Evolutionary conservation across 1,140 invertebrate genomes (phyloP), one percentile per base, ranked within the genome.

Genomic region (Bicyclus anynana): DNA sequence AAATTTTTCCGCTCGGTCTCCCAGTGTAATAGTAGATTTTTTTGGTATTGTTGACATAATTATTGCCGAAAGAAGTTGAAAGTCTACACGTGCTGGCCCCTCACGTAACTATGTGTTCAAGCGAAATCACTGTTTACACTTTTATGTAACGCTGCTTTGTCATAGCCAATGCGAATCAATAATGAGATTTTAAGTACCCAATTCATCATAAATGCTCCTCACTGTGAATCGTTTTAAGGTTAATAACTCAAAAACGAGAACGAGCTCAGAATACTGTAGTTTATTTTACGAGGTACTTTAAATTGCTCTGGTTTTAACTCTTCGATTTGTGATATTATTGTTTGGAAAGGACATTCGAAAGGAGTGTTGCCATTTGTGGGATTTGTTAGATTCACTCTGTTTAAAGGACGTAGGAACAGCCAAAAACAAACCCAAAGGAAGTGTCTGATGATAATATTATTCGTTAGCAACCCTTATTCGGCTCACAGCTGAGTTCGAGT

Each of bases 21-120:
- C 29, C 7, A 33, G 29, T 12, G 4, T 38, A 23, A 23, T 44
- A 35, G 48, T 48, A 56, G 38, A 40, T 59, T 29, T 56, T 65
- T 68, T 55, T 61, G 29, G 52, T 63, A 63, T 63, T 57, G 58
- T 66, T 68, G 58, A 64, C 69, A 72, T 53, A 56, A 71, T 54
- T 47, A 62, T 57, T 49, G 57, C 53, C 59, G 53, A 67, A 56
- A 61, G 37, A 56, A 65, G 63, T 52, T 44, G 50, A 53, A 59
- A 69, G 58, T 69, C 53, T 26, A 62, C 57, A 63, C 38, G 33
- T 59, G 38, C 29, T 47, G 55, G 40, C 42, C 16, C 42, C 48
- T 65, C 57, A 69, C 68, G 62, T 67, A 71, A 71, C 58, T 20
- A 49, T 58, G 40, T 54, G 35, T 50, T 58, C 33, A 57, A 59